Percentiles rank a stretch among this genome's conserved stretches.
phyloP scores from a whole-genome alignment of 1,140 invertebrate genomes.

The Mycetomoellerius zeteki region DNA sequence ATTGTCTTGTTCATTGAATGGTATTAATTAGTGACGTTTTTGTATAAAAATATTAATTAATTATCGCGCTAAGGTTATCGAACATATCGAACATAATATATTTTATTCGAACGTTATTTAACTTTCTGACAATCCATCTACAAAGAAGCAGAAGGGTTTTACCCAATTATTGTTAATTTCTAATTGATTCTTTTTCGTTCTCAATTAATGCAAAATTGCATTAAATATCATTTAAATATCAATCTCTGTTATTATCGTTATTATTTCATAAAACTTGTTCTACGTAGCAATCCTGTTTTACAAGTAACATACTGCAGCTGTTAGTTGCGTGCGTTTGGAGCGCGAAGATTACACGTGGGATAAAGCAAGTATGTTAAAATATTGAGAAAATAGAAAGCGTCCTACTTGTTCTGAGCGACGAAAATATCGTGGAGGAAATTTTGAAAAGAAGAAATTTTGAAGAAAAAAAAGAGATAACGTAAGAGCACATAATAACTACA shows the following conservation, averaged over 20 bases:
- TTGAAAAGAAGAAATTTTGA: neutral
- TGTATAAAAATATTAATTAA: conserved; percentile 29
- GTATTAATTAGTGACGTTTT: conserved; percentile 27
- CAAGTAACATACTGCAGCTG: neutral
- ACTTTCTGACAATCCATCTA: neutral
- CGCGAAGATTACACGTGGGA: conserved; percentile 6
- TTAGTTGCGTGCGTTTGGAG: neutral
- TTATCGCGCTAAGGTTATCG: neutral
- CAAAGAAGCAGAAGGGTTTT: neutral
- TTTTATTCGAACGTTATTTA: neutral
- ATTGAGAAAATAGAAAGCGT: conserved; percentile 20
- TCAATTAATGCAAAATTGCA: neutral
- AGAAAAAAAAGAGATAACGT: neutral
- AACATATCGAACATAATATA: neutral
- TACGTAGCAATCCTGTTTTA: neutral
- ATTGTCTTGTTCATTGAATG: conserved; percentile 16
- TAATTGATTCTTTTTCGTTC: conserved; percentile 27
- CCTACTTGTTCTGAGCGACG: neutral
- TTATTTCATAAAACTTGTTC: neutral
- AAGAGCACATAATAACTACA: neutral
- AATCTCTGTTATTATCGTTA: neutral
- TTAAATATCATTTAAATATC: neutral
- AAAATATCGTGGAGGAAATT: neutral
- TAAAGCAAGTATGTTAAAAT: conserved; percentile 24
- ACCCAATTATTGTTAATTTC: neutral